Evolutionary conservation across 2,888 invertebrate genomes (phyloP).

Genomic region (Melanophora roralis): DNA sequence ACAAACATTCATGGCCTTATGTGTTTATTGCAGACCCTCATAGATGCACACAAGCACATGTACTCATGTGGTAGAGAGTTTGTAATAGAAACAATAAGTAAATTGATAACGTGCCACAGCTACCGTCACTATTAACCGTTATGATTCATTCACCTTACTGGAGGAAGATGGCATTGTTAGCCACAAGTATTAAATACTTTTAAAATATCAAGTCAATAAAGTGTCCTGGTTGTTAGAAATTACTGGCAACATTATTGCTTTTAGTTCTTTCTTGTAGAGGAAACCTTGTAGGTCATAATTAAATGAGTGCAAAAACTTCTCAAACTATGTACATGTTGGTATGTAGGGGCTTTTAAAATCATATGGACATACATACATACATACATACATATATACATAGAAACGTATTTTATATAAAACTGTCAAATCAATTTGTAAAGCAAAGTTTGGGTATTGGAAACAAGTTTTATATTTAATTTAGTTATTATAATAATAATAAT

Average conservation of each 20-base stretch:
- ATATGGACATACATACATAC: neutral
- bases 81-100: slow-evolving; percentile 53
- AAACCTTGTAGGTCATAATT: slow-evolving; percentile 34
- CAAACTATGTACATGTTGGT: too few species aligned
- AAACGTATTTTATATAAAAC: too few species aligned
- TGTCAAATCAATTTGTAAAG: neutral
- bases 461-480: too few species aligned
- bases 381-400: too few species aligned
- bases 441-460: too few species aligned
- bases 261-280: slow-evolving; percentile 11
- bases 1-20: slow-evolving; percentile 56
- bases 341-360: neutral
- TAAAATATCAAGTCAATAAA: too few species aligned
- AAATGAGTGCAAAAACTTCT: slow-evolving; percentile 30
- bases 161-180: slow-evolving; percentile 32
- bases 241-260: slow-evolving; percentile 28
- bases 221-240: neutral
- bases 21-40: neutral
- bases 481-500: too few species aligned
- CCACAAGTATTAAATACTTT: neutral
- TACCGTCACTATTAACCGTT: slow-evolving; percentile 17
- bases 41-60: neutral
- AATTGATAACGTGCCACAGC: slow-evolving; percentile 55
- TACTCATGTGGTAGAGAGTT: neutral
- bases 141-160: slow-evolving; percentile 3